Percentiles rank a stretch among this genome's conserved stretches.
Conservation (phyloP, 2,113 vertebrate species). For the Typhlomys cinereus region DNA sequence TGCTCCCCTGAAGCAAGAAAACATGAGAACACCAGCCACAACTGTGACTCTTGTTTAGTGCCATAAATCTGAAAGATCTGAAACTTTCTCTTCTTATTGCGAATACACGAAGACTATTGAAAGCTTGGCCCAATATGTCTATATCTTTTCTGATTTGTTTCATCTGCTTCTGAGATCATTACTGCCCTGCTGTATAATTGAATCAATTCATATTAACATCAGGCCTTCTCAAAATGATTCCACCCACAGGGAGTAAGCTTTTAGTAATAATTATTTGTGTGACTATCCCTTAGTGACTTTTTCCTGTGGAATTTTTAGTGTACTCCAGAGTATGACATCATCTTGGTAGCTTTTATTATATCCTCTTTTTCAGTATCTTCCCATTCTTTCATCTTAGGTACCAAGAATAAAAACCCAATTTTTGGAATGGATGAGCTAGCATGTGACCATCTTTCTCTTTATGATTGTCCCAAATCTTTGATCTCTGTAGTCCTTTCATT, state of each 20-base stretch:
- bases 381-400: background rate
- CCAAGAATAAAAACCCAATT: constrained; percentile 63
- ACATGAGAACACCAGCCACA: constrained; percentile 4
- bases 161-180: constrained; percentile 57
- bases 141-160: constrained; percentile 64
- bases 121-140: constrained; percentile 14
- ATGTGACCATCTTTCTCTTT: constrained; percentile 77
- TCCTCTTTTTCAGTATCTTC: constrained; percentile 26
- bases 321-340: background rate
- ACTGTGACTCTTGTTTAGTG: constrained; percentile 30
- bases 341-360: constrained; percentile 29
- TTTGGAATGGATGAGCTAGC: constrained; percentile 76
- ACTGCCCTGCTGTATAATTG: constrained; percentile 76
- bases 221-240: constrained; percentile 74
- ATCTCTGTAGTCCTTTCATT: constrained; percentile 80
- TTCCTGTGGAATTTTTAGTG: constrained; percentile 69
- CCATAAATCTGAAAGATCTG: constrained; percentile 62
- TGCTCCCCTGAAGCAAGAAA: constrained; percentile 53
- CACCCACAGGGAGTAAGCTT: constrained; percentile 72
- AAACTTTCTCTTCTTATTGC: constrained; percentile 28
- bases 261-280: constrained; percentile 68
- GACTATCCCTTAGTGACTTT: constrained; percentile 57
- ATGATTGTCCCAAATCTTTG: constrained; percentile 80
- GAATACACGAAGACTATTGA: constrained; percentile 43
- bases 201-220: constrained; percentile 73